Conservation (phyloP, 1,140 invertebrate genomes). For the Meloidogyne floridensis region DNA sequence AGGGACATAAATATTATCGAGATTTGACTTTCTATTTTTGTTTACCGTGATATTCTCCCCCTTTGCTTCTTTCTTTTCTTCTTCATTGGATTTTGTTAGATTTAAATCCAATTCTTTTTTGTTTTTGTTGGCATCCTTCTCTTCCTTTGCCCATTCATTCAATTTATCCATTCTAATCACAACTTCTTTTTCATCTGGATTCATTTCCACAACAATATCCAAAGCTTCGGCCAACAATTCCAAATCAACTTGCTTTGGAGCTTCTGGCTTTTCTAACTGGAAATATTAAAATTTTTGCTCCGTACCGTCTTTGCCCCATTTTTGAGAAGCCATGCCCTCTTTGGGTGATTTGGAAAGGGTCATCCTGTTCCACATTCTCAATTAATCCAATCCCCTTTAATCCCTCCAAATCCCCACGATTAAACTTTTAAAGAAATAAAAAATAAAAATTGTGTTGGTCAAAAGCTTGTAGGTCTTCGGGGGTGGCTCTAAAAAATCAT, state of each 20-base stretch:
- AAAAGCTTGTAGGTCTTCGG: no score
- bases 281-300: neutral
- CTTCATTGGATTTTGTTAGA: neutral
- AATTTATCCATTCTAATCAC: slow-evolving; percentile 25
- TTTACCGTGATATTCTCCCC: no score
- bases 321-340: no score
- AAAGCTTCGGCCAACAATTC: slow-evolving; percentile 17
- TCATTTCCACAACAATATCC: slow-evolving; percentile 23
- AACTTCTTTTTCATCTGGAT: slow-evolving; percentile 18
- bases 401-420: no score
- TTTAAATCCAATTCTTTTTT: neutral
- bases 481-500: neutral
- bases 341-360: no score
- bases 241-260: slow-evolving; percentile 21
- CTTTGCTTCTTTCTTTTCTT: slow-evolving; percentile 3
- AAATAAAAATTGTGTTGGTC: no score
- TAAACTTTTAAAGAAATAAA: no score
- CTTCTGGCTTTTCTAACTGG: slow-evolving; percentile 6
- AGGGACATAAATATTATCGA: no score
- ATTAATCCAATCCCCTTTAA: no score
- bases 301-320: no score
- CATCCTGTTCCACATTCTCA: no score
- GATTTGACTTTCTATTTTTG: no score
- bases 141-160: slow-evolving; percentile 17
- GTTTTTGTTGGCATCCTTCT: neutral